Conservation (phyloP, 2,797 vertebrate species). For the Ara ararauna region DNA sequence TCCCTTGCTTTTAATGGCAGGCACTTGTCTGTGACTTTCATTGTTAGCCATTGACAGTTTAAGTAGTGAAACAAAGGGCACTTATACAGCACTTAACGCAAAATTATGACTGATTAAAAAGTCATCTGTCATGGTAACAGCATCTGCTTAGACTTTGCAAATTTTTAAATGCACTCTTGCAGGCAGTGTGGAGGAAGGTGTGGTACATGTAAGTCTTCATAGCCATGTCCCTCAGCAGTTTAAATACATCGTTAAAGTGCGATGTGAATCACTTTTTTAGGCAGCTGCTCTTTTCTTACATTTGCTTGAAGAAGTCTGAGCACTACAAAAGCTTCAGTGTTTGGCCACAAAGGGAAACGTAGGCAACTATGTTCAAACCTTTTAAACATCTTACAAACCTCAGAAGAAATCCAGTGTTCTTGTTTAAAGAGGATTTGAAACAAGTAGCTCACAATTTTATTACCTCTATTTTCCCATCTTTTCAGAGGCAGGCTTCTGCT, state of each 20-base stretch:
- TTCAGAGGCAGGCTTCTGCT: background rate
- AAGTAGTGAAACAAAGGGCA: constrained; percentile 83
- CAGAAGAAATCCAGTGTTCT: background rate
- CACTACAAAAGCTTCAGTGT: background rate
- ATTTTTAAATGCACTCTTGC: constrained; percentile 38
- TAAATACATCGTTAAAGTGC: background rate
- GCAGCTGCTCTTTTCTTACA: background rate
- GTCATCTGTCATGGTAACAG: constrained; percentile 80
- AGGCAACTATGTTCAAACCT: background rate
- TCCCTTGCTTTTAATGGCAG: constrained; percentile 73
- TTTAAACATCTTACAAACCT: background rate
- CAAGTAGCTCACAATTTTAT: background rate
- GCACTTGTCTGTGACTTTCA: constrained; percentile 73
- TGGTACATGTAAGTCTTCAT: background rate
- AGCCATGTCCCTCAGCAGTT: background rate
- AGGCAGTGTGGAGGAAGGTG: background rate
- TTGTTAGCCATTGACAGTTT: constrained; percentile 79
- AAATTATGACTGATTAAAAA: constrained; percentile 87
- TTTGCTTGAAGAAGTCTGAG: background rate
- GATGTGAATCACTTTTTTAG: background rate
- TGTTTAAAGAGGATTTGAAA: background rate
- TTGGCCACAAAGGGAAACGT: background rate
- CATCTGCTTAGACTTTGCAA: constrained; percentile 60
- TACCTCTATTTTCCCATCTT: background rate
- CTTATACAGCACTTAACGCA: constrained; percentile 80